phyloP scores from a whole-genome alignment of 92 coral and sea anemone species.

The Heteractis magnifica region DNA sequence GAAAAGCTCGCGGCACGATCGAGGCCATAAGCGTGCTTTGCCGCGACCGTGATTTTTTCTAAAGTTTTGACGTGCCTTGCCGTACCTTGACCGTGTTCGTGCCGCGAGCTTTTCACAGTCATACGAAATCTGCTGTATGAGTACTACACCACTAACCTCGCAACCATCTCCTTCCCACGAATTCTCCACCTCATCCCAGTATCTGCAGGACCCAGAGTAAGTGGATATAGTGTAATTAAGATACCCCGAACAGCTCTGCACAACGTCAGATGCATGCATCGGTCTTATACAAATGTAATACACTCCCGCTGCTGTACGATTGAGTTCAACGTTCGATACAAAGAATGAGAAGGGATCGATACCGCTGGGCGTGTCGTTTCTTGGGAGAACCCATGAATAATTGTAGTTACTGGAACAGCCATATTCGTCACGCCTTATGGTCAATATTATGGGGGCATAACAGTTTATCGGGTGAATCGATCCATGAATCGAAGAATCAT shows the following conservation, averaged over 20 bases:
- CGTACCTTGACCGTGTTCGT: no score
- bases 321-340: conserved; percentile 73
- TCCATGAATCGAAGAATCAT: conserved; percentile 68
- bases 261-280: conserved; percentile 8
- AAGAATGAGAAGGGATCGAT: conserved; percentile 53
- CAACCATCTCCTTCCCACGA: conserved; percentile 67
- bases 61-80: no score
- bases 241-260: conserved; percentile 22
- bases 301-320: conserved; percentile 59
- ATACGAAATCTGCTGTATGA: no score
- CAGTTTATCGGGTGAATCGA: conserved; percentile 68
- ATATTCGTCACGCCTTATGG: conserved; percentile 34
- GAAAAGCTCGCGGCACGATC: no score
- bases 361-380: conserved; percentile 19
- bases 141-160: conserved; percentile 48
- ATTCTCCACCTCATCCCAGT: conserved; percentile 57
- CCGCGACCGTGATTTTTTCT: no score
- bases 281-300: conserved; percentile 41
- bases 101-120: no score
- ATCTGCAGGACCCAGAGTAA: conserved; percentile 54
- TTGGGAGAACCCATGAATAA: conserved; percentile 68
- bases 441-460: conserved; percentile 44
- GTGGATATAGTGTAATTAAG: conserved; percentile 57
- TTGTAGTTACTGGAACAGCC: conserved; percentile 56
- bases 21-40: no score